phyloP scores from a whole-genome alignment of 2,797 vertebrate genomes.

The Gymnocypris eckloni region DNA sequence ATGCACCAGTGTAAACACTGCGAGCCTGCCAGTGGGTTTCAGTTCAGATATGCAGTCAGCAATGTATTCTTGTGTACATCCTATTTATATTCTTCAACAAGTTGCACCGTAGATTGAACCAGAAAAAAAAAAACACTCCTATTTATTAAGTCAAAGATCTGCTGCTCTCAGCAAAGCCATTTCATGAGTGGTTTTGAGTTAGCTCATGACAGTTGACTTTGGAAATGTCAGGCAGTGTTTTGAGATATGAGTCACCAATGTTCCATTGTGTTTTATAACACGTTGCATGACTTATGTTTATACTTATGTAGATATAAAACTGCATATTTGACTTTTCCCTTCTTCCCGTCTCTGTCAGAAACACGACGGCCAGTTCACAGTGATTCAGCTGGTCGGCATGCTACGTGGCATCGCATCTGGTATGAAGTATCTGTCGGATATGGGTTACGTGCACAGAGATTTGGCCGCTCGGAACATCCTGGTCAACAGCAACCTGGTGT shows the following conservation, averaged over 20 bases:
- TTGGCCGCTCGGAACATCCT: constrained; percentile 87
- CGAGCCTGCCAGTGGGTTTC: constrained; percentile 52
- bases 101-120: constrained; percentile 1
- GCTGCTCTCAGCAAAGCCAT: constrained; percentile 25
- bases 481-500: constrained; percentile 88
- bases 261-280: constrained; percentile 45
- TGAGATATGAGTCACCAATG: constrained; percentile 42
- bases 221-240: constrained; percentile 33
- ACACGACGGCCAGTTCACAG: constrained; percentile 97
- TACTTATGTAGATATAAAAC: constrained; percentile 24
- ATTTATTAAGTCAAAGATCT: constrained; percentile 24
- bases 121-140: not conserved
- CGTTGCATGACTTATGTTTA: constrained; percentile 36
- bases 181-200: constrained; percentile 30
- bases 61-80: constrained; percentile 38
- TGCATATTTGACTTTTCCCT: constrained; percentile 37
- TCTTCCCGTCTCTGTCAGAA: constrained; percentile 78
- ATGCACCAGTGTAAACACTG: constrained; percentile 58
- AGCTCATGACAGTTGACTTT: constrained; percentile 43
- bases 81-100: constrained; percentile 48
- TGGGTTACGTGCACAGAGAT: constrained; percentile 89
- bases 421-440: constrained; percentile 89
- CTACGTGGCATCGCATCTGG: constrained; percentile 88
- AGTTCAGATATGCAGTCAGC: constrained; percentile 27
- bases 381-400: constrained; percentile 90